Conservation (phyloP, 2,888 invertebrate genomes). For the Limnephilus auricula region DNA sequence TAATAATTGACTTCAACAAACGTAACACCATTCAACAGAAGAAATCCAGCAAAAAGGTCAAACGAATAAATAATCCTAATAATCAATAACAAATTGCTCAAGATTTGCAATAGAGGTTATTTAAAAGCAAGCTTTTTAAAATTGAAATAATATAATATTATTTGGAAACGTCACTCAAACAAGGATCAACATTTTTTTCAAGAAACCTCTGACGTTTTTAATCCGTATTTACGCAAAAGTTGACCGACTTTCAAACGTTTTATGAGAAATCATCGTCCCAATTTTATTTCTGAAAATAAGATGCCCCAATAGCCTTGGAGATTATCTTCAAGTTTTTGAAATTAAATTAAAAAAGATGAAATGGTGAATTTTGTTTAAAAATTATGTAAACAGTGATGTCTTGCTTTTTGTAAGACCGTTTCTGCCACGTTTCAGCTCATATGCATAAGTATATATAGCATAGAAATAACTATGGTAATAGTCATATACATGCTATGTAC, state of each 20-base stretch:
- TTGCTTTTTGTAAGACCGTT: not conserved
- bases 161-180: not conserved
- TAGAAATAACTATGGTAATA: too few species aligned
- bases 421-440: not conserved
- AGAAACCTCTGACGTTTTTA: not conserved
- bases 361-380: not conserved
- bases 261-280: constrained; percentile 53
- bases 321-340: constrained; percentile 17
- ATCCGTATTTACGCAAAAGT: not conserved
- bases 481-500: too few species aligned
- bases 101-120: not conserved
- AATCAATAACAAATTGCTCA: not conserved
- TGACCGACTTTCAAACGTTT: constrained; percentile 17
- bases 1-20: too few species aligned
- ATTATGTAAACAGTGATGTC: not conserved
- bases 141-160: not conserved
- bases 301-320: not conserved
- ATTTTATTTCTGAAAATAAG: constrained; percentile 53
- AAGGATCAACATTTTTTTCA: not conserved
- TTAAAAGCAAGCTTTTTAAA: not conserved
- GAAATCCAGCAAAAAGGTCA: too few species aligned
- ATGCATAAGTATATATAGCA: not conserved
- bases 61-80: not conserved
- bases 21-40: too few species aligned
- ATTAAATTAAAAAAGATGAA: not conserved